Evolutionary conservation across 2,888 invertebrate genomes (phyloP).

Genomic region (Esperia sulphurella): DNA sequence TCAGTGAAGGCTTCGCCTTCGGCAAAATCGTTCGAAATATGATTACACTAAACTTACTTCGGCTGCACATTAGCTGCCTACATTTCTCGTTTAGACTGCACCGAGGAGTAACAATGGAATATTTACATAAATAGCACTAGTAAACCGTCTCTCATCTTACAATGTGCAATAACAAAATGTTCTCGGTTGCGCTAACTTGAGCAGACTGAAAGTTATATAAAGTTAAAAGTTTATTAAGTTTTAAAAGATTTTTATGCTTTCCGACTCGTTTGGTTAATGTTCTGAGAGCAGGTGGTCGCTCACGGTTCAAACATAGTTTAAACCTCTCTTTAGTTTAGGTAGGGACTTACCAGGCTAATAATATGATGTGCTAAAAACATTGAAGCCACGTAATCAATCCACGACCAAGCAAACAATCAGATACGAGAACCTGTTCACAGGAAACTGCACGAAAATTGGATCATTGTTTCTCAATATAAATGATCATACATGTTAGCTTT

Average conservation of each 20-base stretch:
- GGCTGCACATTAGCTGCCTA: not conserved
- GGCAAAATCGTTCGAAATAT: not conserved
- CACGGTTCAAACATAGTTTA: too few species aligned
- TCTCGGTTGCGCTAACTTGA: constrained; percentile 9
- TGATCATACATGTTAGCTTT: too few species aligned
- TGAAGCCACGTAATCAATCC: too few species aligned
- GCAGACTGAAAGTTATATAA: not conserved
- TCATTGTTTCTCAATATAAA: too few species aligned
- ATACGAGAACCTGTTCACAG: too few species aligned
- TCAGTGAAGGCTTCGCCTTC: not conserved
- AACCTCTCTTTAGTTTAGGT: too few species aligned
- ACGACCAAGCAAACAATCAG: too few species aligned
- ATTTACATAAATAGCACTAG: constrained; percentile 42
- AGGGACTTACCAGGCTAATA: too few species aligned
- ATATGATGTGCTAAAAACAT: too few species aligned
- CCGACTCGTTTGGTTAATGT: not conserved
- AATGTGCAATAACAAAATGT: constrained; percentile 40
- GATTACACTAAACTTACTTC: not conserved
- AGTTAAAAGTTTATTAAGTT: not conserved
- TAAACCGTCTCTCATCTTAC: constrained; percentile 39
- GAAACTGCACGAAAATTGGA: too few species aligned
- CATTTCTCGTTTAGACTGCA: not conserved
- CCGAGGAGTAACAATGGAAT: constrained; percentile 26
- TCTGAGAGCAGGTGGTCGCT: too few species aligned
- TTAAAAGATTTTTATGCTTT: not conserved